These are phyloP conservation scores for Monochamus saltuarius DNA, from an alignment of 1,140 invertebrate species.

Conservation along the genomic window DNA sequence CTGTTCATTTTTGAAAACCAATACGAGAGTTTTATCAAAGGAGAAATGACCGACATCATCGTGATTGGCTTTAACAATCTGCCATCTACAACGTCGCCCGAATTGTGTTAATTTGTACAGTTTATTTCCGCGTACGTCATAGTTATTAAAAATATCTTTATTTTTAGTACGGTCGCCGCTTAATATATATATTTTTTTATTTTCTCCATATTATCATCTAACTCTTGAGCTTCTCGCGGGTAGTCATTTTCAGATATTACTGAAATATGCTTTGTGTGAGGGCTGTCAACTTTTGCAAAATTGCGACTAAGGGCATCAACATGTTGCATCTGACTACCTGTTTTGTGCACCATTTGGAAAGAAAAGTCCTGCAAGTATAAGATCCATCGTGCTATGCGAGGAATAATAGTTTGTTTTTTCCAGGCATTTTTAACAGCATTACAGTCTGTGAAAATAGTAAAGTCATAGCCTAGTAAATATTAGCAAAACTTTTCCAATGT, in stretches of 20 bases:
- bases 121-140: constrained; percentile 9
- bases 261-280: too few species aligned
- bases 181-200: too few species aligned
- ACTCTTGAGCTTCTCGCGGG: neutral
- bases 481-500: neutral
- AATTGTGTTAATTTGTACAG: constrained; percentile 3
- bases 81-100: constrained; percentile 24
- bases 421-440: constrained; percentile 10
- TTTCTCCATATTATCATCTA: neutral
- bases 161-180: neutral
- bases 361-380: constrained; percentile 18
- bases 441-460: neutral
- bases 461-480: neutral
- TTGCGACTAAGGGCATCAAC: constrained; percentile 49
- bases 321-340: constrained; percentile 42
- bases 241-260: neutral
- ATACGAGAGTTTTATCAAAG: constrained; percentile 29
- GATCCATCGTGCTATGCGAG: constrained; percentile 12
- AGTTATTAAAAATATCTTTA: constrained; percentile 15
- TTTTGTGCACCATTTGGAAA: constrained; percentile 39
- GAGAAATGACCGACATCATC: constrained; percentile 30
- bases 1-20: too few species aligned
- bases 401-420: neutral
- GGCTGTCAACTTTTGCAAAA: neutral
- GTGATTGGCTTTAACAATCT: constrained; percentile 28